Base-by-base conservation (phyloP, 2,888 invertebrate species). In the Griposia aprilina region DNA sequence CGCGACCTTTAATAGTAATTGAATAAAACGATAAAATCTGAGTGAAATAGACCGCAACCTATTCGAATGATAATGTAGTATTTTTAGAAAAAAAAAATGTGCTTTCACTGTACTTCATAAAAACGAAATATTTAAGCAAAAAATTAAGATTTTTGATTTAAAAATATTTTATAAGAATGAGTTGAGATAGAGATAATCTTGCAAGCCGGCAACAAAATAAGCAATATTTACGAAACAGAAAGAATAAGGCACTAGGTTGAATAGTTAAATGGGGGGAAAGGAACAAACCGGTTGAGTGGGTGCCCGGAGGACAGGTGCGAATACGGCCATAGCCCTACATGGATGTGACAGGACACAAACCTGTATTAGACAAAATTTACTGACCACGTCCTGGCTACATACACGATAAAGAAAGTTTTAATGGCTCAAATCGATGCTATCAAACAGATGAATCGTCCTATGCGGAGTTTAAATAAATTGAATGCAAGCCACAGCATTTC, bases 341-440 rank as follows among this genome's bases (percentile, higher is more conserved):
- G 93, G 93, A 90, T 85, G 91, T 92, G 94, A 93, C 94, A 93
- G 91, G 90, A 91, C 90, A 90, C 92, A 93, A 93, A 93, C 93
- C 92, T 92, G 94, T 93, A 94, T 94, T 93, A 93, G 93, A 90
- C 92, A 87, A 94, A 95, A 95, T 94, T 94, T 95, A 94, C 94
- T 90, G 90, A 90, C 92, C 90, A 84, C 87, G 89, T 88, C 84
- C 80, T 81, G 81, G 77, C 88, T 90, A 90, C 90, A 91, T 88
- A 86, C 89, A 87, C 90, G 85, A 92, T 93, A 93, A 92, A 94
- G 91, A 91, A 92, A 90, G 89, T 92, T 94, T 94, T 93, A 94
- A 94, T 92, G 92, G 91, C 91, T 93, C 92, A 93, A 92, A 94
- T 94, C 91, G 93, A 94, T 93, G 91, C 86, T 94, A 94, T 94